Percentiles rank a stretch among this genome's conserved stretches.
Evolutionary conservation across 2,797 vertebrate genomes (phyloP).

Genomic region (Typhlichthys eigenmanni): DNA sequence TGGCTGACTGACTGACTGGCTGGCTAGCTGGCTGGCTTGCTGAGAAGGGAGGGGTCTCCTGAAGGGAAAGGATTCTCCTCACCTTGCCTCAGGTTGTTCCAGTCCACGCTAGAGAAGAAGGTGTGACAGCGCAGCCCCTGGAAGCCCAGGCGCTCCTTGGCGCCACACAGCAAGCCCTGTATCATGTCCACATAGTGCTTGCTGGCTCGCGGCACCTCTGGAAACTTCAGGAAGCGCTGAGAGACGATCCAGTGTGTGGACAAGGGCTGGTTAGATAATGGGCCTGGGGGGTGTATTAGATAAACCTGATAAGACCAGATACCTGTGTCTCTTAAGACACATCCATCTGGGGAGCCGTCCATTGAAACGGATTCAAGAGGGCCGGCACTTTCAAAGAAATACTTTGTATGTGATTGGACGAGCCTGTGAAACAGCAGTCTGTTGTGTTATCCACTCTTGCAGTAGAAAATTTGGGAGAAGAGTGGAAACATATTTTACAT

Average conservation of each 20-base stretch:
- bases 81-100: constrained; percentile 89
- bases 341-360: too few relatives aligned
- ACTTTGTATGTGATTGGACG: too few relatives aligned
- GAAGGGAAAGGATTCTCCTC: constrained; percentile 52
- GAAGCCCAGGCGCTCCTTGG: constrained; percentile 85
- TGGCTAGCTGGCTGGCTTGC: neutral
- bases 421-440: too few relatives aligned
- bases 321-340: too few relatives aligned
- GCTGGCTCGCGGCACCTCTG: constrained; percentile 83
- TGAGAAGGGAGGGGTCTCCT: constrained; percentile 13
- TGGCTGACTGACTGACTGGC: too few relatives aligned
- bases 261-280: constrained; percentile 13
- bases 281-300: neutral
- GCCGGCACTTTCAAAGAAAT: too few relatives aligned
- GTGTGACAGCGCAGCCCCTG: constrained; percentile 90
- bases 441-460: too few relatives aligned
- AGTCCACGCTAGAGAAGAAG: constrained; percentile 89
- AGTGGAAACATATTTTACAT: too few relatives aligned
- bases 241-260: constrained; percentile 23
- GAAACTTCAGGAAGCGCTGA: constrained; percentile 91
- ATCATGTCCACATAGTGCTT: constrained; percentile 87
- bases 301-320: too few relatives aligned
- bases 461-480: too few relatives aligned
- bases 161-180: constrained; percentile 87
- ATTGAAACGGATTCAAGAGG: too few relatives aligned